A percentile compares a stretch with the other conserved stretches of the same genome.
Conservation (phyloP, 2,888 invertebrate species). For the Agrochola lota region DNA sequence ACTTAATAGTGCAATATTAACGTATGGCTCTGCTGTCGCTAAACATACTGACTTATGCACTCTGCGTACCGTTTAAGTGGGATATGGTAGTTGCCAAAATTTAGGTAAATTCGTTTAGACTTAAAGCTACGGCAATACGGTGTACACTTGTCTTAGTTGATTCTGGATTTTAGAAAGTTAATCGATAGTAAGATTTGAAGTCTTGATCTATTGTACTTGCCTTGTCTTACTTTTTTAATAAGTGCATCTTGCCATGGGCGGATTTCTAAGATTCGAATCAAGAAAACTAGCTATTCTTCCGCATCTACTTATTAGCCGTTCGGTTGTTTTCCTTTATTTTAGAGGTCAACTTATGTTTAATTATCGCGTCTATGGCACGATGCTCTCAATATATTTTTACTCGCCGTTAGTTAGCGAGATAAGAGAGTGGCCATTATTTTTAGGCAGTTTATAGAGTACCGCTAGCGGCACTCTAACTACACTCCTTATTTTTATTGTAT, state of each 20-base stretch:
- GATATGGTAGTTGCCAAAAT: constrained; percentile 67
- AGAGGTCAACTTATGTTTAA: constrained; percentile 21
- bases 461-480: no score
- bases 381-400: constrained; percentile 43
- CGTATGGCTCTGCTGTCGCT: constrained; percentile 74
- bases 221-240: constrained; percentile 65
- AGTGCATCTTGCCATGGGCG: constrained; percentile 58
- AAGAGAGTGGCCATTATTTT: constrained; percentile 58
- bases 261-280: constrained; percentile 17
- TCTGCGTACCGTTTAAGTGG: constrained; percentile 71
- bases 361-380: constrained; percentile 34
- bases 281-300: constrained; percentile 15
- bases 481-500: constrained; percentile 54
- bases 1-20: constrained; percentile 74
- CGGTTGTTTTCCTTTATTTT: constrained; percentile 7
- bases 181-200: constrained; percentile 54
- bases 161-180: constrained; percentile 42
- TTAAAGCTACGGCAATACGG: constrained; percentile 42
- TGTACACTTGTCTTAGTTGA: constrained; percentile 50
- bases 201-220: constrained; percentile 66
- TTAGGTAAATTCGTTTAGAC: constrained; percentile 55
- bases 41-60: constrained; percentile 72
- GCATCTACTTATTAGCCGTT: constrained; percentile 14
- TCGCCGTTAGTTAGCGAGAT: constrained; percentile 54
- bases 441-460: no score